Evolutionary conservation across 2,113 vertebrate species (phyloP).

Genomic region (Scopus umbretta): DNA sequence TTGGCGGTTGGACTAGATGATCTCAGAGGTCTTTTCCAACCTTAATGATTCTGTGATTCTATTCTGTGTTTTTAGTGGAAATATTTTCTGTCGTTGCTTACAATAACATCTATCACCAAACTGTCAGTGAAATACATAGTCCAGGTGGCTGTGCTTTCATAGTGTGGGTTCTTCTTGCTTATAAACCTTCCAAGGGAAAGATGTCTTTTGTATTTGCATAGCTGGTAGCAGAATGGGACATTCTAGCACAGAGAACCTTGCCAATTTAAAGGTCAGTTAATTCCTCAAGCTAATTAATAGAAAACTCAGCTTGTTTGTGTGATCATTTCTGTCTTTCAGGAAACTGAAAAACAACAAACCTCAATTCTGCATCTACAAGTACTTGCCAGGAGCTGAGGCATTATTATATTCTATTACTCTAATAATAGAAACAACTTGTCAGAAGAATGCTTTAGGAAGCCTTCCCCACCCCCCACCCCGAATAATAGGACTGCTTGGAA

Average conservation of each 20-base stretch:
- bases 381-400: not conserved
- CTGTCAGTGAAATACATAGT: not conserved
- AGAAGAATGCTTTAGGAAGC: constrained; percentile 28
- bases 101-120: not conserved
- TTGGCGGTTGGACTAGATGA: too few species aligned
- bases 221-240: not conserved
- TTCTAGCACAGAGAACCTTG: not conserved
- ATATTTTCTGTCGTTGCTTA: not conserved
- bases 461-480: not conserved
- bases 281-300: not conserved
- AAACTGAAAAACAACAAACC: constrained; percentile 6
- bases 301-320: constrained; percentile 1
- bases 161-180: not conserved
- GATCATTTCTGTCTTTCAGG: not conserved
- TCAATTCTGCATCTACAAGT: not conserved
- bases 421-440: constrained; percentile 36
- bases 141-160: not conserved
- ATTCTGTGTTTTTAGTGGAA: not conserved
- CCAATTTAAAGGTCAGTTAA: not conserved
- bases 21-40: too few species aligned
- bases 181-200: not conserved
- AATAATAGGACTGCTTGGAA: constrained; percentile 42
- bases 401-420: not conserved
- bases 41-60: too few species aligned
- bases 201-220: not conserved